Base-by-base conservation (phyloP, 1,140 invertebrate genomes). In the Drosophila paulistorum region DNA sequence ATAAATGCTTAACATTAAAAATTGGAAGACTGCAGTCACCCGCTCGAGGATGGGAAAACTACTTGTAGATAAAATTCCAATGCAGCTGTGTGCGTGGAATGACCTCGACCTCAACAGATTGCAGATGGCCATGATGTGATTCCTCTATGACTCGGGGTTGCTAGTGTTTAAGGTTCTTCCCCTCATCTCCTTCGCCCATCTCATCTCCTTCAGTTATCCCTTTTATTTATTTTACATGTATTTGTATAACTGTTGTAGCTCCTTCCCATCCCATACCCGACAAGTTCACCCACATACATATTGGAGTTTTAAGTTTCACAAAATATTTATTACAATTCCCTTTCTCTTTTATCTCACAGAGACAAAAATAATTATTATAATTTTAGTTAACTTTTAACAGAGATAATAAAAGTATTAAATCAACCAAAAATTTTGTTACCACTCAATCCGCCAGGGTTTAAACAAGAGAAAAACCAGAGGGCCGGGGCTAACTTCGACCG, bases 111-210 rank as follows among this genome's bases (percentile, higher is more conserved):
- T 68, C 42, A 73, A 64, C 65, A 61, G 65, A 69, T 71, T 68
- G 81, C 77, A 71, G 45, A 51, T 72, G 74, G 89, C 87, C 87
- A 90, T 90, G 85, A 90, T 90, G 85, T 90, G 85, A 90, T 86
- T 90, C 81, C 86, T 90, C 75, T 90, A 79, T 83, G 77, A 89
- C 87, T 90, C 87, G 87, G 87, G 87, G 87, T 91, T 87, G 87
- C 71, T 90, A 90, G 87, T 79, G 75, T 84, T 74, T 90, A 90
- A 90, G 85, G 65, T 51, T 51, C 17, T 51, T 9, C 6, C 9
- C 17, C 4, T 7, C 45, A 17, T 51, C 7, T 51, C 45, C 45
- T 51, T 51, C 45, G 3, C 1, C 17, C 11, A 39, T 13, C 5
- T 39, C 4, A 37, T 37, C 17, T 20, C 17, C 45, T 51, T 39